phyloP scores from a whole-genome alignment of 2,888 invertebrate genomes.

The Drosophila yooni region DNA sequence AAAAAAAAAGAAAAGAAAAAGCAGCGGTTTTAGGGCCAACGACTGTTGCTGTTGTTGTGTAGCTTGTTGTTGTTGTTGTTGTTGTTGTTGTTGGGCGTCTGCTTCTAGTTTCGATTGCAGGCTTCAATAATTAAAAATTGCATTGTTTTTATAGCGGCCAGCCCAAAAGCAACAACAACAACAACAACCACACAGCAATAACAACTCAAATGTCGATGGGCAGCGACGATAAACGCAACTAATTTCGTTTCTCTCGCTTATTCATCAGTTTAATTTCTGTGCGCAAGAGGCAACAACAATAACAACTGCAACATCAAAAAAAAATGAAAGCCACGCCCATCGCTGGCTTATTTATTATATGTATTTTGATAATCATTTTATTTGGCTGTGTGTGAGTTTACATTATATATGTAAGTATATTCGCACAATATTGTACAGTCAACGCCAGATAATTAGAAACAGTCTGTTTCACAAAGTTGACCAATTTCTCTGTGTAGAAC shows the following conservation, averaged over 20 bases:
- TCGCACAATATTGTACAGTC: background rate
- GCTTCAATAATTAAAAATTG: constrained; percentile 72
- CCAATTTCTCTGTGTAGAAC: background rate
- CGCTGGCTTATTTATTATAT: constrained; percentile 46
- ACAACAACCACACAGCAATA: background rate
- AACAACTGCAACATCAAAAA: constrained; percentile 9
- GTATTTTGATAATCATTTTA: constrained; percentile 71
- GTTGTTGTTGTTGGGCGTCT: constrained; percentile 30
- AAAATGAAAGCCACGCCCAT: constrained; percentile 54
- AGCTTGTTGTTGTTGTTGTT: constrained; percentile 4
- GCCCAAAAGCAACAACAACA: constrained; percentile 5
- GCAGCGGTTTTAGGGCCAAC: constrained; percentile 42
- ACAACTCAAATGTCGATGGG: constrained; percentile 13
- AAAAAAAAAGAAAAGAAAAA: constrained; percentile 44
- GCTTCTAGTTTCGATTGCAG: constrained; percentile 68
- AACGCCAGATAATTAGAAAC: background rate
- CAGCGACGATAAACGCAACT: constrained; percentile 21
- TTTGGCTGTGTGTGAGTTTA: constrained; percentile 5
- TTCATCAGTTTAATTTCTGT: constrained; percentile 43
- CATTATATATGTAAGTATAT: constrained; percentile 5
- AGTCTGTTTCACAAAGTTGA: background rate
- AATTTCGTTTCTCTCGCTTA: constrained; percentile 23
- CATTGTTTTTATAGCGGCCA: constrained; percentile 62
- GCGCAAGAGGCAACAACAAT: constrained; percentile 23
- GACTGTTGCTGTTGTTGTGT: constrained; percentile 13